A percentile compares a stretch with the other conserved stretches of the same genome.
Evolutionary conservation across 2,113 vertebrate genomes (phyloP).

Genomic region (Calyptomena viridis): DNA sequence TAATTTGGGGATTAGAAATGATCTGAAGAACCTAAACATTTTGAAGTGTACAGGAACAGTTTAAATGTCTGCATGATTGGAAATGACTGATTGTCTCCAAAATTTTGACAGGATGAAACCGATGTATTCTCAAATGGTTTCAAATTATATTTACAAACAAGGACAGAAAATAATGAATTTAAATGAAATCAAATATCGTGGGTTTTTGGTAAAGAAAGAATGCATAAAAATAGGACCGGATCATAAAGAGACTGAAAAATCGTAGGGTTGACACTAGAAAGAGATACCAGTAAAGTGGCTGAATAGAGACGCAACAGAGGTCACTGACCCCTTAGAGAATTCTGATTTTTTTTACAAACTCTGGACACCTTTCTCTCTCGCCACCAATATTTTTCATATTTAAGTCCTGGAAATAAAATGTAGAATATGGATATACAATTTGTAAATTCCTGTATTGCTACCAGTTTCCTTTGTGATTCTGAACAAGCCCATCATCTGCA

Average conservation of each 20-base stretch:
- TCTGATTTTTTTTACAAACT: background rate
- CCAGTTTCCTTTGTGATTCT: background rate
- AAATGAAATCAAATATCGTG: background rate
- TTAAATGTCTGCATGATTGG: background rate
- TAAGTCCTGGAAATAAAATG: background rate
- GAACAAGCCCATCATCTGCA: background rate
- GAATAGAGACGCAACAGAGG: background rate
- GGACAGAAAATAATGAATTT: background rate
- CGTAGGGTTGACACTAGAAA: background rate
- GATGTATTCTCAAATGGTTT: background rate
- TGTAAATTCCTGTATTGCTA: background rate
- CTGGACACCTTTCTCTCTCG: background rate
- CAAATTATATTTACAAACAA: background rate
- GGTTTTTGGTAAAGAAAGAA: background rate
- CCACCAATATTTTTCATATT: background rate
- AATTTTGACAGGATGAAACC: background rate
- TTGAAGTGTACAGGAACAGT: background rate
- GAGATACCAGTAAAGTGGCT: background rate
- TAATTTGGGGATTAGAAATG: background rate
- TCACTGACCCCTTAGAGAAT: background rate
- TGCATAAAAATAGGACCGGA: background rate
- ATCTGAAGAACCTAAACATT: background rate
- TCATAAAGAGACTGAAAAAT: background rate
- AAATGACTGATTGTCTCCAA: background rate
- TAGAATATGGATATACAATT: background rate